Base-by-base conservation (phyloP, 2,888 invertebrate species). In the Macaria notata region DNA sequence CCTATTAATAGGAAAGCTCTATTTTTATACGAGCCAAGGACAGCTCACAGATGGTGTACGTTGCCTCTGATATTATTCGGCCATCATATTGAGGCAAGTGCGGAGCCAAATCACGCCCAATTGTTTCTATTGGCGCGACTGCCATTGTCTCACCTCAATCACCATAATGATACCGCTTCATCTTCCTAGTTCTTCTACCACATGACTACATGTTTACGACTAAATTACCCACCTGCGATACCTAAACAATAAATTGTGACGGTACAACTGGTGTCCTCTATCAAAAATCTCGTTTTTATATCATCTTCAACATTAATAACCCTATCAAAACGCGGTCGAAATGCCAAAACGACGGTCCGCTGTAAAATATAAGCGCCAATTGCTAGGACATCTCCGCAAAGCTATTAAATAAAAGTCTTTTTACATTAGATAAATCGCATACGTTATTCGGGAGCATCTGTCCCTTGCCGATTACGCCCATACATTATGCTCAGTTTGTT, bases 321-420 rank as follows among this genome's bases (percentile, higher is more conserved):
- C 80, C 82, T 75, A 88, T 88, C 83, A 88, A 87, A 88, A 76
- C 71, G 73, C 80, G 77, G 72, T 76, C 64, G 75, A 78, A 86
- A 84, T 74, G 81, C 81, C 83, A 80, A 83, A 87, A 84, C 79
- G 84, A 81, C 84, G 81, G 76, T 73, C 75, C 74, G 78, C 75
- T 77, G 83, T 89, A 85, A 88, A 88, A 88, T 81, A 83, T 84
- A 84, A 83, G 78, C 84, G 78, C 72, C 83, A 81, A 87, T 84
- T 78, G 86, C 86, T 84, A 87, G 86, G 86, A 86, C 80, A 84
- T 87, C 81, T 87, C 85, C 73, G 78, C 84, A 79, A 72, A 76
- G 87, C 88, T 85, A 90, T 91, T 89, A 91, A 90, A 90, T 89
- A 88, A 90, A 88, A 90, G 86, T 88, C 83, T 86, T 88, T 89